These are phyloP conservation scores for Aythya baeri DNA, from an alignment of 2,113 vertebrate genomes.

Conservation along the genomic window DNA sequence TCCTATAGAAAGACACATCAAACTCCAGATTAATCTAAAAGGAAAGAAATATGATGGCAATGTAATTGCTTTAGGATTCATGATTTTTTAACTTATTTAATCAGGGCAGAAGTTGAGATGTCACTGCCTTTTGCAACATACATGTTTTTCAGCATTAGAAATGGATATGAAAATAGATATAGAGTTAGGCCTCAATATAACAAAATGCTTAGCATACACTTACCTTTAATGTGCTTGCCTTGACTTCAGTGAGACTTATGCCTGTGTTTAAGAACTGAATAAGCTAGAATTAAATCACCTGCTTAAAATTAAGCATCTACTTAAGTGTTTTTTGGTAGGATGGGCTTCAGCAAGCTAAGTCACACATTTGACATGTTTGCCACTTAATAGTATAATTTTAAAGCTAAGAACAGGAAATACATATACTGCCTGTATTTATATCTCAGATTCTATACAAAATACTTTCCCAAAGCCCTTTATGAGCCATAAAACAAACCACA, in stretches of 20 bases:
- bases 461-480: slow-evolving; percentile 38
- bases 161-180: not conserved
- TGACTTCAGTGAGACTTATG: slow-evolving; percentile 40
- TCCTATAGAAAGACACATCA: slow-evolving; percentile 53
- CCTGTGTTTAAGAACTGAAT: not conserved
- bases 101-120: slow-evolving; percentile 10
- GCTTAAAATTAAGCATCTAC: slow-evolving; percentile 44
- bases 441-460: slow-evolving; percentile 19
- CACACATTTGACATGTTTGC: slow-evolving; percentile 34
- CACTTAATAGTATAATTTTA: slow-evolving; percentile 36
- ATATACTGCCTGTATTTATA: slow-evolving; percentile 38
- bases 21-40: slow-evolving; percentile 47
- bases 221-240: not conserved
- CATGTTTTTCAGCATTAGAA: slow-evolving; percentile 14
- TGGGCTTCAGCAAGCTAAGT: not conserved
- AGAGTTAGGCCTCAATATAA: slow-evolving; percentile 24
- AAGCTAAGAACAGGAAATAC: slow-evolving; percentile 39
- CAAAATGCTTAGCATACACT: not conserved
- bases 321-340: slow-evolving; percentile 16
- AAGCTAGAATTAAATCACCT: slow-evolving; percentile 34
- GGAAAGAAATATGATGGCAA: slow-evolving; percentile 6
- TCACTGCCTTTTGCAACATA: not conserved
- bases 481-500: slow-evolving; percentile 45
- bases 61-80: slow-evolving; percentile 47
- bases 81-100: slow-evolving; percentile 48